Evolutionary conservation across 2,888 invertebrate species (phyloP), one percentile per base, ranked within the genome.

Genomic region (Drosophila phalerata): DNA sequence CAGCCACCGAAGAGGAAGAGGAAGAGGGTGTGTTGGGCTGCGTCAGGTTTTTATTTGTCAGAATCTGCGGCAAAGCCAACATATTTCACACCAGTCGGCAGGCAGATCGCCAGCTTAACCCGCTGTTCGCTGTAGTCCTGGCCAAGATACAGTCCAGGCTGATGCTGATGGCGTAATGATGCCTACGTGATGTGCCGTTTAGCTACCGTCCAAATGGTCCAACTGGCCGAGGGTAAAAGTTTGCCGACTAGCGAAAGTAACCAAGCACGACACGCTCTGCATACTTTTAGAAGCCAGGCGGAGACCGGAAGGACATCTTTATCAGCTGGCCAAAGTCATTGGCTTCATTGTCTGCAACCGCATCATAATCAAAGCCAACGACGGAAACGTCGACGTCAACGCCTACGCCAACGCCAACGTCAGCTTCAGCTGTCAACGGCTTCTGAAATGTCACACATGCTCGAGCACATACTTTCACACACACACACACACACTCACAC

Each of bases 161-260:
- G 84, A 58, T 47, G 55, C 73, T 72, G 76, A 87, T 89, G 88
- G 85, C 74, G 70, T 87, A 87, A 89, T 85, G 89, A 89, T 85
- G 89, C 63, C 89, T 89, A 87, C 86, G 86, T 87, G 86, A 73
- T 83, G 64, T 67, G 64, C 69, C 73, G 81, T 66, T 73, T 57
- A 70, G 66, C 62, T 77, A 57, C 84, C 1, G 69, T 81, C 71
- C 84, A 67, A 81, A 65, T 77, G 56, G 37, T 30, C 48, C 37
- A 53, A 37, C 48, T 61, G 55, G 64, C 32, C 67, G 67, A 71
- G 78, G 80, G 84, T 72, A 78, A 83, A 88, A 84, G 84, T 83
- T 84, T 75, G 86, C 56, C 73, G 69, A 67, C 77, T 43, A 74
- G 88, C 74, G 83, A 84, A 84, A 84, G 83, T 88, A 69, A 69